Evolutionary conservation across 2,888 invertebrate species (phyloP), one percentile per base, ranked within the genome.

Genomic region (Ichneumoninae sp.): DNA sequence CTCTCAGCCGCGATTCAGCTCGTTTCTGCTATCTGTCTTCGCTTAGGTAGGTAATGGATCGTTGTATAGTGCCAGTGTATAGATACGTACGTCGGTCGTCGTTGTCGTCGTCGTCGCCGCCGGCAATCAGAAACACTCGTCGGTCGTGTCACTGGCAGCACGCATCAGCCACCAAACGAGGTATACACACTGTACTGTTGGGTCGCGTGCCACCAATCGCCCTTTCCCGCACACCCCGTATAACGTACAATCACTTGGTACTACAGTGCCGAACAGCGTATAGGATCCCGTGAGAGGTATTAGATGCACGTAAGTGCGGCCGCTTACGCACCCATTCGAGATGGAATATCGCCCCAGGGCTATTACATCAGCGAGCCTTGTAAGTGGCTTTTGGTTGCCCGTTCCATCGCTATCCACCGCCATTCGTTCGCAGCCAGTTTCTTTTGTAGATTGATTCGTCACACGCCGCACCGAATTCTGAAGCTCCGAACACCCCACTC

Each of bases 61-160:
- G 80, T 62, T 62, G 62, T 69, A 54, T 52, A 70, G 22, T 68
- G 19, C 30, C 19, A 30, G 47, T 54, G 50, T 54, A 72, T 54
- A 47, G 22, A 54, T 70, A 65, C 62, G 77, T 84, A 62, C 70
- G 78, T 68, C 79, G 79, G 75, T 80, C 84, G 57, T 76, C 82
- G 65, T 71, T 75, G 74, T 75, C 84, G 81, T 71, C 84, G 71
- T 57, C 70, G 81, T 69, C 76, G 71, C 47, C 70, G 81, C 65
- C 78, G 85, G 90, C 92, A 92, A 92, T 93, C 93, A 93, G 91
- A 90, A 93, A 93, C 93, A 93, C 93, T 92, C 93, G 91, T 91
- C 90, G 90, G 90, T 90, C 89, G 91, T 93, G 93, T 93, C 93
- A 93, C 89, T 87, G 90, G 89, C 93, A 93, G 83, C 81, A 86